Percentiles rank a stretch among this genome's conserved stretches.
Evolutionary conservation across 1,140 invertebrate species (phyloP).

Genomic region (Dreissena rostriformis): DNA sequence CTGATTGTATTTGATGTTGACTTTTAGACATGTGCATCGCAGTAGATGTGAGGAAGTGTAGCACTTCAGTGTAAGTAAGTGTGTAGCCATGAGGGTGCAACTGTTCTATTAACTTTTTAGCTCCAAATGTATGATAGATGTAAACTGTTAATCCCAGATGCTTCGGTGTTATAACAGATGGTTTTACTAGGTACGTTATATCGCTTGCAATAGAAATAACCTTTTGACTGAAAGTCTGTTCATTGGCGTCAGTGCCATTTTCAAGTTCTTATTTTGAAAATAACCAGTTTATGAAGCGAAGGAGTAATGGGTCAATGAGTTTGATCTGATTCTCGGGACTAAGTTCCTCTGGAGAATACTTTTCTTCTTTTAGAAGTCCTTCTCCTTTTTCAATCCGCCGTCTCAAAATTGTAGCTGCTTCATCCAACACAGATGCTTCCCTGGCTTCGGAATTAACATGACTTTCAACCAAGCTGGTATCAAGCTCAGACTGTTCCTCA

Average conservation of each 20-base stretch:
- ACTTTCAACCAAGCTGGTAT: background rate
- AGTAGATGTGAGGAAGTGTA: conserved; percentile 35
- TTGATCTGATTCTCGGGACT: background rate
- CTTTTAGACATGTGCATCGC: background rate
- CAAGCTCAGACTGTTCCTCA: background rate
- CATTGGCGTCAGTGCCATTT: background rate
- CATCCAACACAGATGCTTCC: background rate
- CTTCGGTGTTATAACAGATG: conserved; percentile 21
- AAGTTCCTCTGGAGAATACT: conserved; percentile 4
- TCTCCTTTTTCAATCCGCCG: background rate
- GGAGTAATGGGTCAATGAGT: background rate
- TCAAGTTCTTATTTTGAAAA: background rate
- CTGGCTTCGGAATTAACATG: background rate
- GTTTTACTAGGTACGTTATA: background rate
- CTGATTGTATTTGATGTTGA: background rate
- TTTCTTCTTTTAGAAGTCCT: background rate
- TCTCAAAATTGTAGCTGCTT: conserved; percentile 11
- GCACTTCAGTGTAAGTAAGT: conserved; percentile 23
- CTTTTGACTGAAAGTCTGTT: background rate
- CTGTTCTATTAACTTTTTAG: conserved; percentile 28
- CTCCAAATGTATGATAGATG: conserved; percentile 4
- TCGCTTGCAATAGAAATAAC: conserved; percentile 1
- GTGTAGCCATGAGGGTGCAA: conserved; percentile 4
- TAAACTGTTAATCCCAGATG: conserved; percentile 25
- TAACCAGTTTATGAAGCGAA: conserved; percentile 4